These are phyloP conservation scores for Elegia similella DNA, from an alignment of 2,888 invertebrate genomes.

Conservation along the genomic window DNA sequence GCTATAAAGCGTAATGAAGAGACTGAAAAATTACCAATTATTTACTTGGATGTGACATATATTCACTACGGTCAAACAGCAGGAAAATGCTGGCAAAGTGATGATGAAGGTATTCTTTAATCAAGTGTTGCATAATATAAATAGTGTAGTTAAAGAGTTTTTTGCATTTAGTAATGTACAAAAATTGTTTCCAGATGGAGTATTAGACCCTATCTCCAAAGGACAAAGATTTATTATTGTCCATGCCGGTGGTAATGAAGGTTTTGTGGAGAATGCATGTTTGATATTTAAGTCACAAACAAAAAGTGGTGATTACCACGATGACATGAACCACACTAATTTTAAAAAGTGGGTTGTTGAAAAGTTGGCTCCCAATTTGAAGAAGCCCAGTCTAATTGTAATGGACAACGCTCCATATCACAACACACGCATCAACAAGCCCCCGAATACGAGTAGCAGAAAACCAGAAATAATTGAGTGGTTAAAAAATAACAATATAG, in stretches of 20 bases:
- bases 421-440: too few species aligned
- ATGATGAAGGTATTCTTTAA: slow-evolving; percentile 4
- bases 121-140: slow-evolving; percentile 1
- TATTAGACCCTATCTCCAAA: slow-evolving; percentile 15
- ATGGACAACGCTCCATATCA: too few species aligned
- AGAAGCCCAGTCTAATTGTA: too few species aligned
- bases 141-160: slow-evolving; percentile 7
- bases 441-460: too few species aligned
- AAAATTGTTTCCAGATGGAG: slow-evolving; percentile 5
- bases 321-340: slow-evolving; percentile 18
- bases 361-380: too few species aligned
- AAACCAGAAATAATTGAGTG: too few species aligned
- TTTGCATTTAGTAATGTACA: slow-evolving; percentile 4
- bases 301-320: slow-evolving; percentile 18
- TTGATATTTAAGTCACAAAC: slow-evolving; percentile 19
- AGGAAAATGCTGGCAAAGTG: slow-evolving; percentile 22
- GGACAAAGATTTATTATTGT: slow-evolving; percentile 23
- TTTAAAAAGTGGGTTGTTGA: too few species aligned
- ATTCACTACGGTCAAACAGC: slow-evolving; percentile 22
- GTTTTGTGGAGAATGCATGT: slow-evolving; percentile 19
- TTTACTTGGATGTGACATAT: slow-evolving; percentile 21
- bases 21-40: slow-evolving; percentile 9
- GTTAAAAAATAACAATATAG: too few species aligned
- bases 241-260: slow-evolving; percentile 18
- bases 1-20: background rate